Conservation (phyloP, 1,140 invertebrate genomes). For the Anagrus nilaparvatae region DNA sequence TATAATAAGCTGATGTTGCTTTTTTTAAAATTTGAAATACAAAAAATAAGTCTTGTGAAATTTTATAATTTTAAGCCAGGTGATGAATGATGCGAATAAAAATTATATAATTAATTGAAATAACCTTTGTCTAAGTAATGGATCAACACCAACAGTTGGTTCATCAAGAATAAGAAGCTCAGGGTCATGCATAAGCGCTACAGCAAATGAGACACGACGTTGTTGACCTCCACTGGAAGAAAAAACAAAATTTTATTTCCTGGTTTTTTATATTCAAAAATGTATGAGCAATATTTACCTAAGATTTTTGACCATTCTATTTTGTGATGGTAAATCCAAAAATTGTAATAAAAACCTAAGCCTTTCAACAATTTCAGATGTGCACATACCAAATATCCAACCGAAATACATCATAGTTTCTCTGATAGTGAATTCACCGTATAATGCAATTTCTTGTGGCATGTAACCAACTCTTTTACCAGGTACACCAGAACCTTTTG, state of each 20-base stretch:
- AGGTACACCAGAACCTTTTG: conserved; percentile 70
- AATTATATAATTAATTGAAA: too few species aligned
- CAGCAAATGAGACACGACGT: conserved; percentile 82
- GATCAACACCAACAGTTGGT: conserved; percentile 89
- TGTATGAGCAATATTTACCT: conserved; percentile 45
- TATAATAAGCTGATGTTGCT: too few species aligned
- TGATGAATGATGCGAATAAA: too few species aligned
- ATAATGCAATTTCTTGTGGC: conserved; percentile 87
- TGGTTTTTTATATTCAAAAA: background rate
- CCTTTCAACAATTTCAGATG: conserved; percentile 66
- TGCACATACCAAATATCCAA: conserved; percentile 87
- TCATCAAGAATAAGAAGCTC: conserved; percentile 89
- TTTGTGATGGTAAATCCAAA: conserved; percentile 75
- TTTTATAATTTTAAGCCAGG: too few species aligned
- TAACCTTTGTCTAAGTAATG: conserved; percentile 69
- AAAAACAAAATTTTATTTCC: conserved; percentile 10
- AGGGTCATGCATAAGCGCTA: conserved; percentile 86
- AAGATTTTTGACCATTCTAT: conserved; percentile 77
- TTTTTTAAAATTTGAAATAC: too few species aligned
- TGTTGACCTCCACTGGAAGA: conserved; percentile 78
- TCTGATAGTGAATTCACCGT: conserved; percentile 87
- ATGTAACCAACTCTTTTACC: conserved; percentile 77
- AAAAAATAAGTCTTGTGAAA: too few species aligned
- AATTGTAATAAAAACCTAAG: conserved; percentile 83
- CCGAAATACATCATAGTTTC: conserved; percentile 96